phyloP scores from a whole-genome alignment of 2,888 invertebrate genomes.

The Patella caerulea region DNA sequence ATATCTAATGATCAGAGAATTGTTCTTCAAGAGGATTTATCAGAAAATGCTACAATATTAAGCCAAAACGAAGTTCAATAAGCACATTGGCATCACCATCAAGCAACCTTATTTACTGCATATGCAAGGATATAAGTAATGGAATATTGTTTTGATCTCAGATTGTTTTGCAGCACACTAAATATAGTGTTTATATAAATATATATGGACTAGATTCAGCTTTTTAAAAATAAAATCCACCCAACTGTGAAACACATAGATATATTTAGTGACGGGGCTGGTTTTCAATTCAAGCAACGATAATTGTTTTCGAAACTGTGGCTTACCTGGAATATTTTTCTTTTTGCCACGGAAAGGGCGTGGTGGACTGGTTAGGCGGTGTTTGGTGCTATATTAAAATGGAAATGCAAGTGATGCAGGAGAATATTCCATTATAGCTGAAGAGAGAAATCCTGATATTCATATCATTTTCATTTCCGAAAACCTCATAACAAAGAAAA shows the following conservation, averaged over 20 bases:
- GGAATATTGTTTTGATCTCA: not conserved
- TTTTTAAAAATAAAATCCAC: not conserved
- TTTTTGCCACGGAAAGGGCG: slow-evolving; percentile 18
- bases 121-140: not conserved
- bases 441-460: not conserved
- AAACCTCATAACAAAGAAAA: not conserved
- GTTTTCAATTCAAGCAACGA: not conserved
- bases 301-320: not conserved
- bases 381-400: not conserved
- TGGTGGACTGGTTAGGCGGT: slow-evolving; percentile 12
- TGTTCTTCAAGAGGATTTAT: not conserved
- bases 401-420: not conserved
- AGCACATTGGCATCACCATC: not conserved
- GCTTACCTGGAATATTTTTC: slow-evolving; percentile 18
- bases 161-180: not conserved
- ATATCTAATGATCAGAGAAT: not conserved
- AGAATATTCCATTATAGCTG: not conserved
- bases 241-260: not conserved
- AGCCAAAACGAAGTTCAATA: not conserved
- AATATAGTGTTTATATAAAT: not conserved
- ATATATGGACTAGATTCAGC: not conserved
- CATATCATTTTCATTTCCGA: not conserved
- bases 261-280: not conserved
- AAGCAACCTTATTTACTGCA: not conserved
- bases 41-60: slow-evolving; percentile 3